Conservation (phyloP, 1,140 invertebrate species). For the Agrypnia vestita region DNA sequence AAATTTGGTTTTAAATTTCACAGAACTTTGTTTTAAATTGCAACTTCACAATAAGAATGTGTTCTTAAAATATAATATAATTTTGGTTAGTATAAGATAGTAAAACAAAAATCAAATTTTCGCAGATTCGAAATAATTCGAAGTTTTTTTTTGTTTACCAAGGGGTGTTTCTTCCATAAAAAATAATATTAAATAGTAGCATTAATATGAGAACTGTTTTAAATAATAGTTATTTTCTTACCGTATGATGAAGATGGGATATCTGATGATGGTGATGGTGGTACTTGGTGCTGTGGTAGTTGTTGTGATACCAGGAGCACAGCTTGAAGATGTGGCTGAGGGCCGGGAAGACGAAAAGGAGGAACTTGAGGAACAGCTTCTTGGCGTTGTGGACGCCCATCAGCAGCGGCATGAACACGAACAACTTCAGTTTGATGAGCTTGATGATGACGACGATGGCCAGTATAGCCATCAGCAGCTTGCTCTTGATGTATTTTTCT, state of each 20-base stretch:
- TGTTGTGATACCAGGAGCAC: constrained; percentile 85
- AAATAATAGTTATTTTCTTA: no score
- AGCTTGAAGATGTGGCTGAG: constrained; percentile 87
- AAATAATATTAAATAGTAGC: no score
- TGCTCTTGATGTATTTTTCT: constrained; percentile 86
- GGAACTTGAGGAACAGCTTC: constrained; percentile 84
- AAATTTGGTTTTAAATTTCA: no score
- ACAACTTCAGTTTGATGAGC: constrained; percentile 83
- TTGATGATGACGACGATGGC: constrained; percentile 85
- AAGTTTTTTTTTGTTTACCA: no score
- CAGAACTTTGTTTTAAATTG: no score
- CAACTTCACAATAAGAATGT: no score
- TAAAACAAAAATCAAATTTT: no score
- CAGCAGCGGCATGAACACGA: constrained; percentile 82
- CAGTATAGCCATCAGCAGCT: constrained; percentile 81
- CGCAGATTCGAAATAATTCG: no score
- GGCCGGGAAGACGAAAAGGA: constrained; percentile 87
- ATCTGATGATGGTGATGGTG: constrained; percentile 87
- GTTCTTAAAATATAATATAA: no score
- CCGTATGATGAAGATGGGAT: constrained; percentile 77
- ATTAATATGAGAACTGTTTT: no score
- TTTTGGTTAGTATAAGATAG: no score
- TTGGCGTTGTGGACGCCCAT: constrained; percentile 86
- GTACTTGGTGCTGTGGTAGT: constrained; percentile 80
- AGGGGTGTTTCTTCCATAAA: no score